These are phyloP conservation scores for Sula dactylatra DNA, from an alignment of 2,113 vertebrate genomes.

Conservation along the genomic window DNA sequence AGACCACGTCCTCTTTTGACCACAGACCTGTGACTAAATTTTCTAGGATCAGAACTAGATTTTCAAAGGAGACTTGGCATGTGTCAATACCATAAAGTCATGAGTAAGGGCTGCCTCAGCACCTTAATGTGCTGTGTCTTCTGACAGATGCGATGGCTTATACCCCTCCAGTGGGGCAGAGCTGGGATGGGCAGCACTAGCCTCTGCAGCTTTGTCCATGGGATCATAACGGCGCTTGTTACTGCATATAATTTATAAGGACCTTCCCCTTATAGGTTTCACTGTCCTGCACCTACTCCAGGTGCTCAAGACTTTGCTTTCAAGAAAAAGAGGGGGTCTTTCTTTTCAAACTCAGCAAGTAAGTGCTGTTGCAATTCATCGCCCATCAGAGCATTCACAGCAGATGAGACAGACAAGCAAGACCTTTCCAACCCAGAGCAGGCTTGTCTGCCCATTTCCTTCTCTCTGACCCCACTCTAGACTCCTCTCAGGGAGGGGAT, in stretches of 20 bases:
- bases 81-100: neutral
- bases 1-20: neutral
- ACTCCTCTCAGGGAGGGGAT: neutral
- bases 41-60: neutral
- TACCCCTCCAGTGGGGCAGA: neutral
- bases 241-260: neutral
- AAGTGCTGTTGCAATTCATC: neutral
- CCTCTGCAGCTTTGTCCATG: neutral
- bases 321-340: neutral
- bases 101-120: neutral
- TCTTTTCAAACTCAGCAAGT: neutral
- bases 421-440: neutral
- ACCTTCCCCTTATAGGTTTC: neutral
- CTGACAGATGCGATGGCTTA: rapidly evolving
- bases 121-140: neutral
- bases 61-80: neutral
- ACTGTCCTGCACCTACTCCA: neutral
- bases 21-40: neutral
- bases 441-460: neutral
- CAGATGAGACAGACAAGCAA: neutral
- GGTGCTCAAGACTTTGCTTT: neutral
- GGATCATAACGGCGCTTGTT: neutral
- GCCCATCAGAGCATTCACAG: neutral
- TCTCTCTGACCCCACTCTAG: neutral
- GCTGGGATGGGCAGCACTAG: neutral